phyloP scores from a whole-genome alignment of 92 coral and sea anemone genomes.

The Zoanthus gigantus region DNA sequence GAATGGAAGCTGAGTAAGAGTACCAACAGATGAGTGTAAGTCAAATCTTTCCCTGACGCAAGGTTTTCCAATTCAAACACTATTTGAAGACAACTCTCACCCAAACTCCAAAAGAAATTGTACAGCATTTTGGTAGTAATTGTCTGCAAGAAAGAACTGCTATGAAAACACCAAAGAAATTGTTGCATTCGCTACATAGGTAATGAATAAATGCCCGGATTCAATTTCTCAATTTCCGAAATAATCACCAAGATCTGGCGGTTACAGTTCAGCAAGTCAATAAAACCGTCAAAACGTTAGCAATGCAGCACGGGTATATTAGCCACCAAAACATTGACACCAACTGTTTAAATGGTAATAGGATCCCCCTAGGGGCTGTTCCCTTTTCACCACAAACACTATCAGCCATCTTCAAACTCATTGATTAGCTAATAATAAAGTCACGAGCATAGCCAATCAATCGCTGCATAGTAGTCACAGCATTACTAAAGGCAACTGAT shows the following conservation, averaged over 20 bases:
- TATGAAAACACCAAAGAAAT: background rate
- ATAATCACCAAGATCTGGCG: conserved; percentile 20
- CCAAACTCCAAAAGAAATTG: conserved; percentile 44
- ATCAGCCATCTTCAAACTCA: background rate
- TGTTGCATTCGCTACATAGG: conserved; percentile 3
- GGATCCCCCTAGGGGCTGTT: conserved; percentile 11
- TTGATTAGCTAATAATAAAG: conserved; percentile 11
- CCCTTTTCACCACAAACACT: background rate
- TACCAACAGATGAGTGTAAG: conserved; percentile 53
- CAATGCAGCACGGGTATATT: conserved; percentile 47
- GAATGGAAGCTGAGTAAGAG: conserved; percentile 60
- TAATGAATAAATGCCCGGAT: conserved; percentile 3
- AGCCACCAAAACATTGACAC: conserved; percentile 24
- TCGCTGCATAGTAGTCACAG: too few relatives aligned
- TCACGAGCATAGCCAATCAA: background rate
- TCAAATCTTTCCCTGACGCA: conserved; percentile 60
- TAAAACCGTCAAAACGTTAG: background rate
- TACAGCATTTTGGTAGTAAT: conserved; percentile 59
- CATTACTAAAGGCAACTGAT: too few relatives aligned
- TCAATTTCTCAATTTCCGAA: conserved; percentile 33
- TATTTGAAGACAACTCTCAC: conserved; percentile 54
- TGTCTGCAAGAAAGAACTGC: conserved; percentile 7
- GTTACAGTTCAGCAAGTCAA: conserved; percentile 12
- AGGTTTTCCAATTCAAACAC: conserved; percentile 53
- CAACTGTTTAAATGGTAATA: background rate